phyloP scores from a whole-genome alignment of 1,140 invertebrate species.

The Zaprionus camerounensis region DNA sequence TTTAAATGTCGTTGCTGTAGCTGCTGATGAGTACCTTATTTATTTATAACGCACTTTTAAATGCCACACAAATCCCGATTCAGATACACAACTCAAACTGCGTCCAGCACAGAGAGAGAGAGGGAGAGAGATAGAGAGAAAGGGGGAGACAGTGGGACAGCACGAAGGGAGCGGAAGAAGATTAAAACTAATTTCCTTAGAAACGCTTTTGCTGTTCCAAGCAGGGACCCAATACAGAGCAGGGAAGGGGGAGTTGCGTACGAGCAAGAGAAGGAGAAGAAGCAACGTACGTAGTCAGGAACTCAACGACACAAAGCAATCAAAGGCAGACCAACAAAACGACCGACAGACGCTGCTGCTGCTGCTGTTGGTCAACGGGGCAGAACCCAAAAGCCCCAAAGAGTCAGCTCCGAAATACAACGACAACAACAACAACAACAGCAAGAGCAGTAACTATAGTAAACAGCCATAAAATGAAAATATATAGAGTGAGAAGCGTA shows the following conservation, averaged over 20 bases:
- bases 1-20: constrained; percentile 49
- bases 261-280: background rate
- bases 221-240: constrained; percentile 14
- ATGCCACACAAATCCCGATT: constrained; percentile 21
- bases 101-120: constrained; percentile 21
- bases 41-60: constrained; percentile 77
- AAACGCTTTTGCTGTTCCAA: constrained; percentile 45
- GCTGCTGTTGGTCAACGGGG: constrained; percentile 56
- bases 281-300: constrained; percentile 4
- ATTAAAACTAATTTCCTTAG: constrained; percentile 81
- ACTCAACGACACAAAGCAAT: constrained; percentile 75
- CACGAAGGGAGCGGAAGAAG: constrained; percentile 54
- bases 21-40: constrained; percentile 58
- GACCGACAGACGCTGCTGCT: constrained; percentile 30
- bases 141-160: constrained; percentile 14
- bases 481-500: constrained; percentile 25
- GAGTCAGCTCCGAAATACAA: constrained; percentile 37
- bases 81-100: constrained; percentile 18
- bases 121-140: constrained; percentile 10
- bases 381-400: constrained; percentile 62
- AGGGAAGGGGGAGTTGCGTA: background rate
- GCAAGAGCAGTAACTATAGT: constrained; percentile 30
- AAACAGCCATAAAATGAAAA: constrained; percentile 71
- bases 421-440: constrained; percentile 31
- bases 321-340: constrained; percentile 60